phyloP scores from a whole-genome alignment of 2,888 invertebrate genomes.

The Timema cristinae region DNA sequence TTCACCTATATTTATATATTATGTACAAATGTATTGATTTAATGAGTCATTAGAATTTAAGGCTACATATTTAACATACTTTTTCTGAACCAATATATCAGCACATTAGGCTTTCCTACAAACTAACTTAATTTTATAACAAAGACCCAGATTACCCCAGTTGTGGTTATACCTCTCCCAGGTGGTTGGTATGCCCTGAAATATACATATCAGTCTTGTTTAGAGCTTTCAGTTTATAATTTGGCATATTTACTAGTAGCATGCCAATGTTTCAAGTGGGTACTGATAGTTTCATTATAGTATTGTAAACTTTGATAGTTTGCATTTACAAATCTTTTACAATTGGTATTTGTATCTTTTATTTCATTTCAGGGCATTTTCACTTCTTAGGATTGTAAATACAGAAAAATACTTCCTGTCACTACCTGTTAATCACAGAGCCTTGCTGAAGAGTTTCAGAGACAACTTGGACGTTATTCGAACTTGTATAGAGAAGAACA shows the following conservation, averaged over 20 bases:
- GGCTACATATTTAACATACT: too few species aligned
- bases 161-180: too few species aligned
- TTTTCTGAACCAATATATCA: too few species aligned
- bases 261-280: background rate
- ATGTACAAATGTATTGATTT: too few species aligned
- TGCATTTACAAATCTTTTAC: background rate
- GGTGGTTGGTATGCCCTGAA: too few species aligned
- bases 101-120: too few species aligned
- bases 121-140: too few species aligned
- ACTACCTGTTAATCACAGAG: conserved; percentile 70
- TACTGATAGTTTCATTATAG: background rate
- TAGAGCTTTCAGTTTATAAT: background rate
- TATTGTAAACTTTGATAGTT: background rate
- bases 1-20: too few species aligned
- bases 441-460: conserved; percentile 68
- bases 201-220: too few species aligned
- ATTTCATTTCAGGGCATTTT: conserved; percentile 61
- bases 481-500: conserved; percentile 69
- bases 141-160: too few species aligned
- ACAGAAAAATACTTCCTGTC: conserved; percentile 71
- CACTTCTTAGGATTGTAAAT: conserved; percentile 68
- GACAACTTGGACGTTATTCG: conserved; percentile 70
- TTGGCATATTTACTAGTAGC: background rate
- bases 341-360: conserved; percentile 16
- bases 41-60: too few species aligned